Evolutionary conservation across 30 jellyfish, hydroid and myxozoan species (phyloP).

Genomic region (Catostylus mosaicus): DNA sequence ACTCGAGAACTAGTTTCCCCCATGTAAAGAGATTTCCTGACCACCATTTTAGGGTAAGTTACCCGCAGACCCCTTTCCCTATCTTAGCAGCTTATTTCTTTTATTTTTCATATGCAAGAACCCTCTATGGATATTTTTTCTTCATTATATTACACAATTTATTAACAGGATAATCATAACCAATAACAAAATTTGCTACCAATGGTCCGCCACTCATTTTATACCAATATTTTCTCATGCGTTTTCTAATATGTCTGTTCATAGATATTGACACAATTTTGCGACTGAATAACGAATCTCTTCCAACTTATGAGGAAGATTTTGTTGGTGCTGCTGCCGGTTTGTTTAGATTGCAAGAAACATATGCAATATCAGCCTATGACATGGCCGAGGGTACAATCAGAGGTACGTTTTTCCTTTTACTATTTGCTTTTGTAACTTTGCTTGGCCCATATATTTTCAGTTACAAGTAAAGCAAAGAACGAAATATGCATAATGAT

Average conservation of each 20-base stretch:
- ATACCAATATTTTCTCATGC: background rate
- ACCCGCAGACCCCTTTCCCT: too few species aligned
- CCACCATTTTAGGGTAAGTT: too few species aligned
- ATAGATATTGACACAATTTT: constrained; percentile 71
- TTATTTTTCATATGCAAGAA: too few species aligned
- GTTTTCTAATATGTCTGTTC: background rate
- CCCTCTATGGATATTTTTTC: too few species aligned
- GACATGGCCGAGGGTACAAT: constrained; percentile 89
- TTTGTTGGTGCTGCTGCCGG: constrained; percentile 95
- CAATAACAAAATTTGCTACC: background rate
- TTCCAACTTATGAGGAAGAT: constrained; percentile 86
- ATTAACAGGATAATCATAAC: background rate
- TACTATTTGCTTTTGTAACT: background rate
- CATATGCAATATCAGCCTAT: constrained; percentile 76
- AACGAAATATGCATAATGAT: too few species aligned
- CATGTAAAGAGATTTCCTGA: too few species aligned
- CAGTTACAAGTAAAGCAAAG: too few species aligned
- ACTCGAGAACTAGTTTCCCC: too few species aligned
- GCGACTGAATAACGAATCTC: constrained; percentile 30
- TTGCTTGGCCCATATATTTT: too few species aligned
- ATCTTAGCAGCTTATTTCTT: too few species aligned
- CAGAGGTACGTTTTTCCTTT: constrained; percentile 45
- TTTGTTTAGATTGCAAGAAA: constrained; percentile 88
- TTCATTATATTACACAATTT: background rate
- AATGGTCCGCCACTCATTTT: background rate